Evolutionary conservation across 2,797 vertebrate genomes (phyloP), one percentile per base, ranked within the genome.

Genomic region (Sebastes dallii): DNA sequence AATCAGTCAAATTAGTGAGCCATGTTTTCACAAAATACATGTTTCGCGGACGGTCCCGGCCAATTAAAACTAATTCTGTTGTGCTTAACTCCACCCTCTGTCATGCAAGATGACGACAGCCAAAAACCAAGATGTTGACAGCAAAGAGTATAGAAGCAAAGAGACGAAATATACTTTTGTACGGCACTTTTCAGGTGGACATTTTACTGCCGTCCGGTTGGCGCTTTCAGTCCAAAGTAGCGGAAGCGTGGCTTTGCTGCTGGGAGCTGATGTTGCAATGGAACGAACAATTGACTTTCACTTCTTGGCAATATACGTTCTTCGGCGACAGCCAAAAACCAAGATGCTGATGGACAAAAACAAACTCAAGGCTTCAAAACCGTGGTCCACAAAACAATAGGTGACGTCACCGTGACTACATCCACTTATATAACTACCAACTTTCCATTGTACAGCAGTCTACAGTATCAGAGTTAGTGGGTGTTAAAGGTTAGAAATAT

Each of bases 1-100:
- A 62, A 22, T 1, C 1, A 32, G 3, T 34, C 20, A 59, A 59
- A 5, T 59, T 56, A 29, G 14, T 60, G 58, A 20, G 25, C 1
- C 27, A 30, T 59, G 11, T 55, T 18, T 11, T 59, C 56, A 59
- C 46, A 50, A 50, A 50, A 50, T 46, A 46, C 52, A 55, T 12
- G 10, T 6, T 24, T 24, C 5, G 3, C 1, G 22, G 0, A 55
- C 25, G 14, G 25, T 59, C 8, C 27, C 3, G 0, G 25, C 8
- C 27, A 29, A 59, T 59, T 59, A 13, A 54, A n/a, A 54, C 50
- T 0, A 20, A 50, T 50, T 50, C 46, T 8, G 46, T 50, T 50
- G 46, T 20, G 18, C 46, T 50, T 18, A 20, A 1, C 46, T 4
- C 46, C 46, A 50, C 0, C 46, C 46, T 50, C 46, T 50, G 46